These are phyloP conservation scores for Lysandra coridon DNA, from an alignment of 2,888 invertebrate genomes.

Conservation along the genomic window DNA sequence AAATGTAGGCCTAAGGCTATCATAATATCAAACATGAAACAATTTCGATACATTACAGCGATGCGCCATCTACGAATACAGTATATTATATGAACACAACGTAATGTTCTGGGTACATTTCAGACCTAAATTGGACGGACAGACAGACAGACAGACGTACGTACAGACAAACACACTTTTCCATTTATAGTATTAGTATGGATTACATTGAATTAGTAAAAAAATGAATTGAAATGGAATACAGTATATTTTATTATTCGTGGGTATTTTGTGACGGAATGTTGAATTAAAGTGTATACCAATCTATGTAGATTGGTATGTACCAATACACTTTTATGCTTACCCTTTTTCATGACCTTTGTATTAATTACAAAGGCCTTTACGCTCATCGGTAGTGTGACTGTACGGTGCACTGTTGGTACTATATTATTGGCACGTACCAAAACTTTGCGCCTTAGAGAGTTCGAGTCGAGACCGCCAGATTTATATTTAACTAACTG, in stretches of 20 bases:
- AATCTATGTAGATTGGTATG: too few species aligned
- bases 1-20: slow-evolving; percentile 2
- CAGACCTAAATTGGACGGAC: too few species aligned
- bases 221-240: too few species aligned
- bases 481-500: slow-evolving; percentile 18
- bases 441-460: slow-evolving; percentile 4
- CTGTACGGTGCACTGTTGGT: background rate
- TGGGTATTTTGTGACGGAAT: too few species aligned
- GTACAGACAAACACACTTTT: too few species aligned
- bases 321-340: background rate
- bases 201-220: too few species aligned
- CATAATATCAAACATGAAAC: slow-evolving; percentile 14
- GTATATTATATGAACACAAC: too few species aligned
- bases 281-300: too few species aligned
- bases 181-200: too few species aligned
- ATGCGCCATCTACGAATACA: background rate
- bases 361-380: background rate
- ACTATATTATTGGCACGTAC: slow-evolving; percentile 42
- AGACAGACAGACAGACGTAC: too few species aligned
- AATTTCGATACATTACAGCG: slow-evolving; percentile 29
- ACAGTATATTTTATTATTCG: too few species aligned
- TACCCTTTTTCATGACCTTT: background rate
- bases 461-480: slow-evolving; percentile 5
- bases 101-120: too few species aligned
- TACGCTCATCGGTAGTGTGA: background rate